Evolutionary conservation across 2,113 vertebrate genomes (phyloP).

Genomic region (Cynocephalus volans): DNA sequence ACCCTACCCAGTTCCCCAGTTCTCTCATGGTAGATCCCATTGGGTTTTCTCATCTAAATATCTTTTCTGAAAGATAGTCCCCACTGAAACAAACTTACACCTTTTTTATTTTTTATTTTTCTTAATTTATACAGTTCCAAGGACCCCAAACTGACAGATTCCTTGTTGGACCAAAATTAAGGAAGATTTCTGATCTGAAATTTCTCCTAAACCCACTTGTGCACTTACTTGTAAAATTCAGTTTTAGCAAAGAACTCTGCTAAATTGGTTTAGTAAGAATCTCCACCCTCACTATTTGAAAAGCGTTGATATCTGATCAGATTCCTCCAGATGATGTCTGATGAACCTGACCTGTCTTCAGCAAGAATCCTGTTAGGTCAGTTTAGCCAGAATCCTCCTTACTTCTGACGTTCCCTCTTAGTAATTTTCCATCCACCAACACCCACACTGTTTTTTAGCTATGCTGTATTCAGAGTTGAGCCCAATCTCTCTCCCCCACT

Average conservation of each 20-base stretch:
- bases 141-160: not conserved
- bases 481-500: not conserved
- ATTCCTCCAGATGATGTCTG: too few relatives aligned
- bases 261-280: not conserved
- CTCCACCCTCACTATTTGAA: not conserved
- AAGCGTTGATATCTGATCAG: not conserved
- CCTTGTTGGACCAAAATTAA: not conserved
- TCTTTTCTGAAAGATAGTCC: not conserved
- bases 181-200: not conserved
- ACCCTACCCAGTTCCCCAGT: fast-evolving
- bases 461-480: not conserved
- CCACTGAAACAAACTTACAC: not conserved
- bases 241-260: not conserved
- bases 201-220: not conserved
- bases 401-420: too few relatives aligned
- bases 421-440: not conserved
- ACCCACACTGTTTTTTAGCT: not conserved
- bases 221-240: not conserved
- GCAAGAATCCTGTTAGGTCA: too few relatives aligned
- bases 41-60: not conserved
- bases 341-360: too few relatives aligned
- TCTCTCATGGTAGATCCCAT: not conserved
- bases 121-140: not conserved
- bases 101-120: too few relatives aligned
- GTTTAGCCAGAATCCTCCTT: too few relatives aligned